These are phyloP conservation scores for Oryzias sinensis DNA, from an alignment of 2,797 vertebrate species.

Conservation along the genomic window DNA sequence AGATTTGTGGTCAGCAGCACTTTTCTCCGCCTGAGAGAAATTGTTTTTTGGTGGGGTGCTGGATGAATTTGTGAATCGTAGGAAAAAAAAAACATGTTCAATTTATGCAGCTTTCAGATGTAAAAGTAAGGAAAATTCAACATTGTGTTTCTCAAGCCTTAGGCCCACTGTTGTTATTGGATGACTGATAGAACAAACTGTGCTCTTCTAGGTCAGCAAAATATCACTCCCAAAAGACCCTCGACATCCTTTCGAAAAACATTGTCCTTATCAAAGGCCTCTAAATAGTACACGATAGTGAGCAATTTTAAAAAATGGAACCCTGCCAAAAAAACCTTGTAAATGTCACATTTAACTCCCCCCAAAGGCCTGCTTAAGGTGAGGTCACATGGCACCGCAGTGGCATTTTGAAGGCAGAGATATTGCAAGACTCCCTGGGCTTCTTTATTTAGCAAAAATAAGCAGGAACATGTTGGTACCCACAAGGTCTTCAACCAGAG, in stretches of 20 bases:
- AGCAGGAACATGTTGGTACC: slow-evolving; percentile 8
- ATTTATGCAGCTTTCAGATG: no score
- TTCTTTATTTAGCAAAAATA: slow-evolving; percentile 21
- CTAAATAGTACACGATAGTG: slow-evolving; percentile 49
- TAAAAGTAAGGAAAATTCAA: slow-evolving; percentile 19
- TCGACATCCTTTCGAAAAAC: slow-evolving; percentile 30
- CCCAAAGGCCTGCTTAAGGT: slow-evolving; percentile 47
- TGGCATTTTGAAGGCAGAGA: slow-evolving; percentile 54
- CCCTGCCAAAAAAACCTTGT: slow-evolving; percentile 23
- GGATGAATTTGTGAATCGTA: no score
- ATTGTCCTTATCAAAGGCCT: slow-evolving; percentile 57
- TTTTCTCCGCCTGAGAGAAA: background rate
- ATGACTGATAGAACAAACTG: slow-evolving; percentile 42
- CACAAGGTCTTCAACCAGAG: slow-evolving; percentile 20
- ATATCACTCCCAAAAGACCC: slow-evolving; percentile 48
- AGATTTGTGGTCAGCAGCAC: background rate
- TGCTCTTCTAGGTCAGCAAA: slow-evolving; percentile 50
- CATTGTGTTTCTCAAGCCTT: slow-evolving; percentile 23
- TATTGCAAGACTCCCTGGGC: slow-evolving; percentile 21
- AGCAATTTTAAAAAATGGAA: slow-evolving; percentile 50
- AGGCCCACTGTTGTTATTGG: slow-evolving; percentile 14
- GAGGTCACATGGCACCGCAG: slow-evolving; percentile 37
- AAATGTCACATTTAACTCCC: slow-evolving; percentile 67
- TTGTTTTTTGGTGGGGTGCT: no score
- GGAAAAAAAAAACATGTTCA: no score